Base-by-base conservation (phyloP, 2,888 invertebrate genomes). In the Eutolmus rufibarbis region DNA sequence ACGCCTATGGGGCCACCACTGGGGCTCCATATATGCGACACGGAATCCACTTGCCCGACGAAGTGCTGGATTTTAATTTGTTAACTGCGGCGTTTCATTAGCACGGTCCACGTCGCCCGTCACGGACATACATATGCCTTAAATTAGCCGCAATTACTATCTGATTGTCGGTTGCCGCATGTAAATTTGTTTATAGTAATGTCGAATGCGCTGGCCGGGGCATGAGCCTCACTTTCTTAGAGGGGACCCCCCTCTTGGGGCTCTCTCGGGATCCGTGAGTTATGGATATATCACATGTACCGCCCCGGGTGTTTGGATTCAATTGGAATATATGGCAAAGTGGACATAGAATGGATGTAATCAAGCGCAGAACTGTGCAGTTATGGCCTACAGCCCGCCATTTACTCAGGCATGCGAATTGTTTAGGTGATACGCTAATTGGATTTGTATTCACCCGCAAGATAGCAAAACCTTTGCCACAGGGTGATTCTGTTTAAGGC, bases 111-210 rank as follows among this genome's bases (percentile, higher is more conserved):
- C 37, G 74, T 74, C 85, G 74, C 28, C 85, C 85, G 43, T 74
- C 85, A 51, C 74, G 85, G 85, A 84, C 46, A 28, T 28, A 85
- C 74, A 85, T 74, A 43, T 85, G 74, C 85, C 74, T 85, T 85
- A 74, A 85, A 85, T 85, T 74, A 74, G 74, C 74, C 34, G 74
- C 85, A 85, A 85, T 85, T 85, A 85, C 85, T 40, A 74, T 85
- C 74, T 74, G 85, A 85, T 85, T 74, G 85, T 85, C 85, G 46
- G 85, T 74, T 74, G 57, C 85, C 74, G 74, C 85, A 85, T 85
- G 85, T 85, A 85, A 85, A 85, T 85, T 74, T 85, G 85, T 85
- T 85, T 85, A 74, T 74, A 85, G 74, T 74, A 85, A 85, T 57
- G 85, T 85, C 74, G 31, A 74, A 74, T 85, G 46, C 57, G 66